Evolutionary conservation across 2,888 invertebrate species (phyloP), one percentile per base, ranked within the genome.

Genomic region (Cantharis rufa): DNA sequence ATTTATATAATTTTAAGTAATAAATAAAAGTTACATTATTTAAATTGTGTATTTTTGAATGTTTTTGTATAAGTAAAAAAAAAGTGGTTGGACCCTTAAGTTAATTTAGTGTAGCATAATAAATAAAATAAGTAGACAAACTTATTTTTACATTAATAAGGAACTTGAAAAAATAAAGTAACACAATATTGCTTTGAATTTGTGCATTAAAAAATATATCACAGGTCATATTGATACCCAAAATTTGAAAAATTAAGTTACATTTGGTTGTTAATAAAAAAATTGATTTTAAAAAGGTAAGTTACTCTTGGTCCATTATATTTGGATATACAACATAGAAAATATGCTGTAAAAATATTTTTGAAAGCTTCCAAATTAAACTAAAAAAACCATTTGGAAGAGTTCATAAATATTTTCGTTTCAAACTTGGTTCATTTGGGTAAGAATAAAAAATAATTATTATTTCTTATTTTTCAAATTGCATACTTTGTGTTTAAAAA

Each of bases 11-110:
- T 62, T 72, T 69, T 16, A 69, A 32, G 18, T 61, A 18, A 24
- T 27, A n/a, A 48, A 18, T 70, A 16, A 70, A 70, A 18, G 15
- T 32, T n/a, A 70, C 32, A n/a, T 48, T n/a, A 16, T 48, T 70
- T 32, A 48, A 32, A 32, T 70, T 28, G 28, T 70, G 48, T 48
- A 70, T 27, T 69, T 28, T 18, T 28, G 13, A 69, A 27, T 69
- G 15, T 15, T 27, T 13, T 18, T 27, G n/a, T 74, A 48, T 61
- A 74, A 70, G 15, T 18, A 18, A 74, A 70, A 74, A 32, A 64
- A 77, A 62, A 71, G 16, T 70, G 62, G 62, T 77, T 77, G 77
- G 77, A 77, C 73, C 77, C 77, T 28, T 15, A 77, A 48, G 63
- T 63, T 66, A 18, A 13, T 9, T 13, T 13, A 28, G 16, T 11